Evolutionary conservation across 2,797 vertebrate genomes (phyloP).

Genomic region (Zalophus californianus): DNA sequence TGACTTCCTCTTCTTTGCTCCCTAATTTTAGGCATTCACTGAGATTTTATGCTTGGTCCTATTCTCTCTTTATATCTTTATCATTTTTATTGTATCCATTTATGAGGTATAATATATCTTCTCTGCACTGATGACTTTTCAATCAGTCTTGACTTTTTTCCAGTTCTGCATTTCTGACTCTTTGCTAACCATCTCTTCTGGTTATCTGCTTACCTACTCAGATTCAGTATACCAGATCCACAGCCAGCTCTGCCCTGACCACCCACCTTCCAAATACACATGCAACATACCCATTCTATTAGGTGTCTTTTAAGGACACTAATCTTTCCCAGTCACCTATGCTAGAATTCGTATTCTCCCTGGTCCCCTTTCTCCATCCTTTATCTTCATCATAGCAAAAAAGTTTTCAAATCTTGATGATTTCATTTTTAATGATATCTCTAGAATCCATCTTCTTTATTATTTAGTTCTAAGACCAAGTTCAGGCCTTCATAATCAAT

Average conservation of each 20-base stretch:
- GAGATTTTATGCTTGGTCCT: background rate
- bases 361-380: background rate
- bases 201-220: background rate
- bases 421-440: background rate
- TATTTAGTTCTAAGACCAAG: background rate
- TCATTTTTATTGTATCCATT: background rate
- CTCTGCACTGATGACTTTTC: background rate
- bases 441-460: background rate
- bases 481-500: background rate
- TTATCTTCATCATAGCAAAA: background rate
- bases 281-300: background rate
- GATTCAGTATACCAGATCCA: background rate
- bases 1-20: background rate
- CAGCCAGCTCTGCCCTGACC: background rate
- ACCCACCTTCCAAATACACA: background rate
- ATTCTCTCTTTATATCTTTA: background rate
- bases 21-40: background rate
- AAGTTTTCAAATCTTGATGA: background rate
- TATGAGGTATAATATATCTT: background rate
- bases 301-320: background rate
- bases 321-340: background rate
- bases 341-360: background rate
- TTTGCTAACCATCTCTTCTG: background rate
- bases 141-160: background rate
- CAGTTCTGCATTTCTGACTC: background rate